A percentile compares a stretch with the other conserved stretches of the same genome.
phyloP scores from a whole-genome alignment of 2,888 invertebrate genomes.

The Phragmatobia fuliginosa region DNA sequence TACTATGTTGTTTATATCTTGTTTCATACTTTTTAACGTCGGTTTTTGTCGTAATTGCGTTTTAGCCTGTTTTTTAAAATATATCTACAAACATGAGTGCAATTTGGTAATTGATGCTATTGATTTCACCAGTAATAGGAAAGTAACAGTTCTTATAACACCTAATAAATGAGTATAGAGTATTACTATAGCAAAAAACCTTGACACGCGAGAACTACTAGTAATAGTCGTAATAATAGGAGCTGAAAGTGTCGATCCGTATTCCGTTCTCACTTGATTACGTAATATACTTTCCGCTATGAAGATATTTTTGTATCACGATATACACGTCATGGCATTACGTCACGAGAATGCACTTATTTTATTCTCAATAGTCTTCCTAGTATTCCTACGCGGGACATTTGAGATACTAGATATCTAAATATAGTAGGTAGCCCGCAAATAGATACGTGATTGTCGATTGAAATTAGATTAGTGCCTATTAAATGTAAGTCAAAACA shows the following conservation, averaged over 20 bases:
- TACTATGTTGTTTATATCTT: too few species aligned
- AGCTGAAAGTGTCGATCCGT: constrained; percentile 31
- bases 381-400: constrained; percentile 13
- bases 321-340: constrained; percentile 46
- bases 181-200: constrained; percentile 24
- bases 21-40: too few species aligned
- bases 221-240: constrained; percentile 21
- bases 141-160: constrained; percentile 20
- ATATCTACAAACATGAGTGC: neutral
- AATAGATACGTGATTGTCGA: neutral
- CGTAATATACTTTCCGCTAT: constrained; percentile 47
- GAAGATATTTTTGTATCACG: constrained; percentile 59
- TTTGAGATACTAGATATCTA: neutral
- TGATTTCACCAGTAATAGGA: neutral
- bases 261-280: constrained; percentile 45
- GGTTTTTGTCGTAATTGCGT: too few species aligned
- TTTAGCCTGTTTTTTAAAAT: neutral
- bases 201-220: constrained; percentile 32
- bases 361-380: constrained; percentile 33
- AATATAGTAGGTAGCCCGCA: neutral
- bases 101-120: neutral
- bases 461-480: neutral
- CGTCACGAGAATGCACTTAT: constrained; percentile 51
- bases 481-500: neutral
- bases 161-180: constrained; percentile 11